Percentiles rank a stretch among this genome's conserved stretches.
Conservation (phyloP, 2,888 invertebrate species). For the Ypsolopha scabrella region DNA sequence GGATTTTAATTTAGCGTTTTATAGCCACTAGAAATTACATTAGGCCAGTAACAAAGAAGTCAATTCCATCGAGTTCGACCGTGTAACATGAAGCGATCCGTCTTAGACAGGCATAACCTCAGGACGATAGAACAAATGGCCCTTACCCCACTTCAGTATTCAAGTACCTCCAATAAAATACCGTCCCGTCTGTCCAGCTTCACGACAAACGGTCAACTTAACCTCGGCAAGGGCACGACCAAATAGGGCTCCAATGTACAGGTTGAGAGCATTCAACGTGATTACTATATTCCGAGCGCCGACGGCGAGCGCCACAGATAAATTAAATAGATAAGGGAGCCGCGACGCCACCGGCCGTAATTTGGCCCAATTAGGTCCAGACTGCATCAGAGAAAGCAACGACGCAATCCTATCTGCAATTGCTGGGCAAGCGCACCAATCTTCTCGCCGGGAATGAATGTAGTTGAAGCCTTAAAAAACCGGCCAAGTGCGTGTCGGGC, state of each 20-base stretch:
- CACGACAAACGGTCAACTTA: background rate
- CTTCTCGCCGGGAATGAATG: conserved; percentile 1
- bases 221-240: background rate
- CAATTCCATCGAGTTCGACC: no score
- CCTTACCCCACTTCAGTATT: no score
- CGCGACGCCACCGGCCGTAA: conserved; percentile 30
- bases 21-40: no score
- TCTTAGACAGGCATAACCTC: no score
- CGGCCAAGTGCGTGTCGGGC: no score
- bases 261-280: conserved; percentile 4
- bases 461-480: background rate
- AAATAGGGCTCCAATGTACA: background rate
- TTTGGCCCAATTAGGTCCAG: conserved; percentile 31
- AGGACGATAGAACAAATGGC: no score
- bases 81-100: no score
- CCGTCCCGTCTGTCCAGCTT: background rate
- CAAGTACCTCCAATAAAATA: no score
- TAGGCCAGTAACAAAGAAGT: no score
- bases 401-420: conserved; percentile 12
- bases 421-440: conserved; percentile 6
- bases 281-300: conserved; percentile 24
- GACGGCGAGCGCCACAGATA: conserved; percentile 25
- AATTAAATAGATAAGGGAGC: conserved; percentile 40
- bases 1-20: no score
- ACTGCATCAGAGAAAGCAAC: conserved; percentile 18